Percentiles rank a stretch among this genome's conserved stretches.
Evolutionary conservation across 1,140 invertebrate species (phyloP).

Genomic region (Paraescarpia echinospica): DNA sequence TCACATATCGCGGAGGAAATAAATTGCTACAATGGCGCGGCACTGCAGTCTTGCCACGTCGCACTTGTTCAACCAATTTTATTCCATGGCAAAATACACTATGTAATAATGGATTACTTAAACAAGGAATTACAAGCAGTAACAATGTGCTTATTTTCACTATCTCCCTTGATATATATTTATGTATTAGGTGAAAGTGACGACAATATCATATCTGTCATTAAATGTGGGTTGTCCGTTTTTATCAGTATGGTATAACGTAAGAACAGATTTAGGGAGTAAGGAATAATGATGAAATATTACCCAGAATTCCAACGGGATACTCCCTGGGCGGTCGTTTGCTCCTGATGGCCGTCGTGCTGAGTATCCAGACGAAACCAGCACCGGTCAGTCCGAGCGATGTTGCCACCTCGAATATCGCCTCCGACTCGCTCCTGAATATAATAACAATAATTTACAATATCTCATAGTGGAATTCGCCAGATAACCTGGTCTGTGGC

Average conservation of each 20-base stretch:
- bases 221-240: background rate
- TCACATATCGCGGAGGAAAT: no score
- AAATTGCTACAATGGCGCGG: no score
- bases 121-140: no score
- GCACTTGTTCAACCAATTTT: no score
- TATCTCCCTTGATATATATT: no score
- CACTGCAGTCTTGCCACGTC: no score
- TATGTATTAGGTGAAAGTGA: background rate
- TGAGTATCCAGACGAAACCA: constrained; percentile 96
- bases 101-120: no score
- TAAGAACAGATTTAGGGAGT: background rate
- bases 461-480: constrained; percentile 8
- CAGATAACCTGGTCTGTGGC: background rate
- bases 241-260: background rate
- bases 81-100: no score
- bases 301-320: constrained; percentile 90
- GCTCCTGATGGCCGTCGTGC: constrained; percentile 85
- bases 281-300: constrained; percentile 50
- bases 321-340: constrained; percentile 70
- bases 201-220: background rate
- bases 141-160: no score
- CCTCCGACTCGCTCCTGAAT: constrained; percentile 77
- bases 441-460: background rate
- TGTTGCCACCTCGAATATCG: constrained; percentile 78
- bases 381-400: constrained; percentile 86